A percentile compares a stretch with the other conserved stretches of the same genome.
Evolutionary conservation across 2,113 vertebrate genomes (phyloP).

Genomic region (Hypomesus transpacificus): DNA sequence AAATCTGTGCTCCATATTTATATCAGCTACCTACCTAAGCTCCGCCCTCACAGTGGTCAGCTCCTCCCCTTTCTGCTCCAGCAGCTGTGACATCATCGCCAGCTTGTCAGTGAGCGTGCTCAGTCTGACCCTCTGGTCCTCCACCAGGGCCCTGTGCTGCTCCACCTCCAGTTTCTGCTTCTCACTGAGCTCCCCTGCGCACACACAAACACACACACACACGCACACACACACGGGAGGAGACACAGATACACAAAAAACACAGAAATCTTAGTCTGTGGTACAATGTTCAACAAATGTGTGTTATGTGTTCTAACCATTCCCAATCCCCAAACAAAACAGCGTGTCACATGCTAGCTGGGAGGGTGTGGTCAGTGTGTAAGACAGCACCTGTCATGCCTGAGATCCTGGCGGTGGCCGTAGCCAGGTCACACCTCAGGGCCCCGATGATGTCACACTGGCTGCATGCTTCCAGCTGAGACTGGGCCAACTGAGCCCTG

Average conservation of each 20-base stretch:
- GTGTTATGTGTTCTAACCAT: background rate
- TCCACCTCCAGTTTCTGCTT: constrained; percentile 77
- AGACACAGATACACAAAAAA: background rate
- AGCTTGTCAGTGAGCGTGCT: constrained; percentile 61
- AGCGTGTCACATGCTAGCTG: background rate
- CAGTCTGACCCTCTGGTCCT: constrained; percentile 60
- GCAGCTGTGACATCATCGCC: constrained; percentile 37
- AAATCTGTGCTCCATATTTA: background rate
- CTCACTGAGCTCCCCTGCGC: constrained; percentile 73
- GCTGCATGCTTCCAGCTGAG: constrained; percentile 48
- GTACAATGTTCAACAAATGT: no score
- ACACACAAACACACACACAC: background rate
- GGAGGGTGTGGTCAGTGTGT: background rate
- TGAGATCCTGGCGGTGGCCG: constrained; percentile 63
- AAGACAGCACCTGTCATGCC: constrained; percentile 70
- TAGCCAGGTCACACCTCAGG: constrained; percentile 56
- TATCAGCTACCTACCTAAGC: constrained; percentile 57
- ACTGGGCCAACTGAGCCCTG: constrained; percentile 59
- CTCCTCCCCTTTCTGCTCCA: constrained; percentile 67
- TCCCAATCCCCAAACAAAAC: background rate
- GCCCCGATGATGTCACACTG: constrained; percentile 60
- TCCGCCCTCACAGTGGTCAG: constrained; percentile 57
- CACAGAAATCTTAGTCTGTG: no score
- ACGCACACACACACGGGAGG: background rate
- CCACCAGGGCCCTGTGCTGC: constrained; percentile 55